phyloP scores from a whole-genome alignment of 1,140 invertebrate genomes.

The Drosophila baimaii region DNA sequence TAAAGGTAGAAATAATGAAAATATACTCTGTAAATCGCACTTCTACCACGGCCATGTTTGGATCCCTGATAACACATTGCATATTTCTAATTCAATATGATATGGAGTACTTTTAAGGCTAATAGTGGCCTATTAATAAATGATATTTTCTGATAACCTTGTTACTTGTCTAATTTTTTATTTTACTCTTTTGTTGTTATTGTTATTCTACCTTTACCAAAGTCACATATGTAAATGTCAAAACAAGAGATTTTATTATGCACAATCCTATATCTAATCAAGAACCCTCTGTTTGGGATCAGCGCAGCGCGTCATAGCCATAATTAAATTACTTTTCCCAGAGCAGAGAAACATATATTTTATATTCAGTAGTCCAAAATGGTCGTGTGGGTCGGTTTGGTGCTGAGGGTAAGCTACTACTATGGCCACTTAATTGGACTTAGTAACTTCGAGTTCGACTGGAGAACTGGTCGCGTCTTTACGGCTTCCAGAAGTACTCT shows the following conservation, averaged over 20 bases:
- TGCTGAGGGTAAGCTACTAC: constrained; percentile 5
- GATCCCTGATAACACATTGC: constrained; percentile 19
- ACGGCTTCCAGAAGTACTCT: constrained; percentile 12
- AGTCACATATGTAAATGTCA: no score
- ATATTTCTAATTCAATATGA: constrained; percentile 44
- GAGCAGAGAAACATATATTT: neutral
- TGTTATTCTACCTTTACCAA: no score
- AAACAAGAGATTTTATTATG: no score
- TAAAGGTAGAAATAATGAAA: constrained; percentile 14
- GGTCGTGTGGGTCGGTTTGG: constrained; percentile 4
- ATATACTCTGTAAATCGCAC: constrained; percentile 1
- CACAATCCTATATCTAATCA: constrained; percentile 10
- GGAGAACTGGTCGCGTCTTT: constrained; percentile 8
- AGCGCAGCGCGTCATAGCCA: neutral
- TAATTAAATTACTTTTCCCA: neutral
- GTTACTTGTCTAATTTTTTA: no score
- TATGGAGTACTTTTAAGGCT: constrained; percentile 26
- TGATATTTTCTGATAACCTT: no score
- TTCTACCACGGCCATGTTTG: constrained; percentile 1
- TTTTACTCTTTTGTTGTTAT: no score
- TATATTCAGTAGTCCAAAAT: constrained; percentile 21
- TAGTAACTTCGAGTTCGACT: constrained; percentile 34
- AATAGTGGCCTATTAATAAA: no score
- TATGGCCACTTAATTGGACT: constrained; percentile 29
- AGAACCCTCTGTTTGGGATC: neutral